Evolutionary conservation across 2,113 vertebrate genomes (phyloP).

Genomic region (Telmatochromis brichardi): DNA sequence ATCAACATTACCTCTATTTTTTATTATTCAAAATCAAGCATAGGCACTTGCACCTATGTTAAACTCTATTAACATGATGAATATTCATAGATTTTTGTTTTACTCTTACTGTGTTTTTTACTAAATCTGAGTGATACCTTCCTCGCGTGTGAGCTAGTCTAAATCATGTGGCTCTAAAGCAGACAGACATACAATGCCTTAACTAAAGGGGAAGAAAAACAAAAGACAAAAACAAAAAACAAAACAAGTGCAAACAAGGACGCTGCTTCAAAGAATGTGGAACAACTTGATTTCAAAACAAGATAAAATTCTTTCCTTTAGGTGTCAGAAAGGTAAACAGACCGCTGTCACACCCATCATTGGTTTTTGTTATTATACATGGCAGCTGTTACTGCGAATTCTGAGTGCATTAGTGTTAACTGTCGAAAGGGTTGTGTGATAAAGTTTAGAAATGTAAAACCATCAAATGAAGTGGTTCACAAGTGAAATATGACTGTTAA

Average conservation of each 20-base stretch:
- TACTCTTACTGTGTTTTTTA: not conserved
- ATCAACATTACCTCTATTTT: not conserved
- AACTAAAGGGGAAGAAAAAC: not conserved
- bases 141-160: not conserved
- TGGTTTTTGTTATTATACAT: not conserved
- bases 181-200: not conserved
- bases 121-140: not conserved
- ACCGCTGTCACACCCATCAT: fast-evolving
- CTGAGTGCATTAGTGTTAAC: not conserved
- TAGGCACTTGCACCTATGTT: not conserved
- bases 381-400: not conserved
- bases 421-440: fast-evolving
- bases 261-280: not conserved
- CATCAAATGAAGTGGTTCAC: not conserved
- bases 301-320: not conserved
- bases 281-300: not conserved
- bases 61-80: not conserved
- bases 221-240: not conserved
- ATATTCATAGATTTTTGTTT: not conserved
- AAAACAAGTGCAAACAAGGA: fast-evolving
- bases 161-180: not conserved
- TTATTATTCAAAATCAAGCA: not conserved
- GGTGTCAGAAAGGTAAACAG: not conserved
- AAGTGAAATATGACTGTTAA: fast-evolving
- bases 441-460: not conserved